Base-by-base conservation (phyloP, 2,888 invertebrate genomes). In the Branchipolynoe longqiensis region DNA sequence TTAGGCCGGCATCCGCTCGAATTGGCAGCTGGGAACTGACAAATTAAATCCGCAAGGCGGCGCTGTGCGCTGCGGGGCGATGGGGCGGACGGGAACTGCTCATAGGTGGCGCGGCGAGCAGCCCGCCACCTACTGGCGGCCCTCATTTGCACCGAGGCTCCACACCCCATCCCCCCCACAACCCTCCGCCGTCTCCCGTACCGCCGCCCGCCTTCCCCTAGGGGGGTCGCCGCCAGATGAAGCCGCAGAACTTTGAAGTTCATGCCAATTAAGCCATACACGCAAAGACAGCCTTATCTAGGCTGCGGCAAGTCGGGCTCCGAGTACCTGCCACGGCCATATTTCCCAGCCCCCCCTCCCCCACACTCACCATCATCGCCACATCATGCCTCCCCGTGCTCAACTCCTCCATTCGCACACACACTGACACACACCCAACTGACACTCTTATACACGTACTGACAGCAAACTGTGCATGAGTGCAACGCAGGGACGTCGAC, bases 11-110 rank as follows among this genome's bases (percentile, higher is more conserved):
- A 31, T 78, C 78, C 48, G 14, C 48, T 25, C 25, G 78, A 28
- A 78, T 78, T 54, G 78, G 78, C 78, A 78, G 78, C 78, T 78
- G 78, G 78, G 48, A 78, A 40, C 78, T 78, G 78, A 78, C 78
- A 78, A 78, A 78, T 78, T 78, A 78, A 78, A 78, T 78, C 48
- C 48, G 54, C 28, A 41, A 48, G 28, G 69, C 69, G 62, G 28
- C 18, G 56, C 25, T 25, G 64, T 33, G 36, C n/a, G n/a, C n/a
- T 64, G 64, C 18, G 33, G 31, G 64, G 28, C 2, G 31, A 38
- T 36, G 41, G 2, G 48, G 41, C 25, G 0, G 48, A 28, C 18
- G 78, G 48, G 6, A 22, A 4, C 41, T 14, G 33, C n/a, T n/a
- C n/a, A n/a, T n/a, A 78, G 78, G 48, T 78, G 78, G 78, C 38